Conservation (phyloP, 2,113 vertebrate species). For the Polyodon spathula region DNA sequence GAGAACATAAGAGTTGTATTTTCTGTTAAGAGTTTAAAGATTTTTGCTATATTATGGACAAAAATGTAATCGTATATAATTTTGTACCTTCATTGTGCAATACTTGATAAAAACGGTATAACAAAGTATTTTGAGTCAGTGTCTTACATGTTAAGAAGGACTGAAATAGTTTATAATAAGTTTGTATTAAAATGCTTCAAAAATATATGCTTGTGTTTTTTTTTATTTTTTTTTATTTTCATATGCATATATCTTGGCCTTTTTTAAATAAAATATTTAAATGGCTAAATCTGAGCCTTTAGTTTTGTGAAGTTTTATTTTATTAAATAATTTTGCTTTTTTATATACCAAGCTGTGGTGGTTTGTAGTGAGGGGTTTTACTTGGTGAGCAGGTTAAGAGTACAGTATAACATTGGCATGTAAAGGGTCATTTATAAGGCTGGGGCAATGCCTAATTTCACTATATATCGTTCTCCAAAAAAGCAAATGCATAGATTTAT, state of each 20-base stretch:
- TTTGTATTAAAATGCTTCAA: slow-evolving; percentile 25
- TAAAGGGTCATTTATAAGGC: too few relatives aligned
- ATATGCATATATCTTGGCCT: slow-evolving; percentile 54
- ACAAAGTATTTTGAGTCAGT: slow-evolving; percentile 99
- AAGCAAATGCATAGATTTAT: too few relatives aligned
- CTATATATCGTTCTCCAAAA: too few relatives aligned
- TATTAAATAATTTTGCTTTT: neutral
- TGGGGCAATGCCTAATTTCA: too few relatives aligned
- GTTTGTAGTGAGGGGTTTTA: too few relatives aligned
- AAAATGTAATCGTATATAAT: slow-evolving; percentile 99
- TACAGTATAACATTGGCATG: too few relatives aligned
- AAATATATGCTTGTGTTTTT: slow-evolving; percentile 59
- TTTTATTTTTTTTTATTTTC: slow-evolving; percentile 75
- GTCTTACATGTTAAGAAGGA: slow-evolving; percentile 89
- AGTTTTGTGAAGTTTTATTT: slow-evolving; percentile 3
- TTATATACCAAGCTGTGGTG: too few relatives aligned
- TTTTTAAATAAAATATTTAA: slow-evolving; percentile 70
- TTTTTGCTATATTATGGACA: slow-evolving; percentile 99
- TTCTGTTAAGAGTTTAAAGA: slow-evolving; percentile 99
- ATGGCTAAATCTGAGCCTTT: slow-evolving; percentile 36
- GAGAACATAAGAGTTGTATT: slow-evolving; percentile 93
- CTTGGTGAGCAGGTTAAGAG: too few relatives aligned
- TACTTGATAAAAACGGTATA: slow-evolving; percentile 99
- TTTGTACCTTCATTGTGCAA: slow-evolving; percentile 99
- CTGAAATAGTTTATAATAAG: slow-evolving; percentile 57